These are phyloP conservation scores for Numida meleagris DNA, from an alignment of 2,113 vertebrate species.

Conservation along the genomic window DNA sequence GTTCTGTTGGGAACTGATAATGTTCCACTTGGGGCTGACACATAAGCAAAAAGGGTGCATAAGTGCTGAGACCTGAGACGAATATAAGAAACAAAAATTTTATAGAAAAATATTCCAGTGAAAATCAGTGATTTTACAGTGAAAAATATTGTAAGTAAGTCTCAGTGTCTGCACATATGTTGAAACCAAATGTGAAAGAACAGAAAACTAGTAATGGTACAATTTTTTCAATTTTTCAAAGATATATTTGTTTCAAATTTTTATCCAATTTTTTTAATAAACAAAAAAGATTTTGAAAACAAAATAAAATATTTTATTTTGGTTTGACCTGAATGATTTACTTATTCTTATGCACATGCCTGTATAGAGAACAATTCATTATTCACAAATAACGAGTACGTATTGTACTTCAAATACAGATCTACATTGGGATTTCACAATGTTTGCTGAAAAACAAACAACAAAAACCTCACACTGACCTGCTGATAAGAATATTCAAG, in stretches of 20 bases:
- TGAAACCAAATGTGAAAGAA: background rate
- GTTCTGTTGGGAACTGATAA: background rate
- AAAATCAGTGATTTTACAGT: background rate
- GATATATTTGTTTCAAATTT: background rate
- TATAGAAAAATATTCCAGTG: background rate
- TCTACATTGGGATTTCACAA: background rate
- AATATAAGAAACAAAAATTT: background rate
- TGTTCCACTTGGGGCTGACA: fast-evolving
- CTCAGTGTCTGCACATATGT: background rate
- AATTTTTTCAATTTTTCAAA: background rate
- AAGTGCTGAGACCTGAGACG: fast-evolving
- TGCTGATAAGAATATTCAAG: background rate
- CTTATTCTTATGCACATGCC: background rate
- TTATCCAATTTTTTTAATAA: background rate
- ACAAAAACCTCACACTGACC: background rate
- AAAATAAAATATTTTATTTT: background rate
- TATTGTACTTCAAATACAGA: background rate
- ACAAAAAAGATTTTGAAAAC: background rate
- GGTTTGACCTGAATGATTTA: background rate
- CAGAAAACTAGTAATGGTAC: background rate
- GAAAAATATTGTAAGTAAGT: background rate
- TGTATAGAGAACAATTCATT: background rate
- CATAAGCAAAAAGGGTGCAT: background rate
- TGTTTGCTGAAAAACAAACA: background rate
- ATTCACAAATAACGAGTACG: background rate